Evolutionary conservation across 2,797 vertebrate species (phyloP).

Genomic region (Amblyopsis hoosieri): DNA sequence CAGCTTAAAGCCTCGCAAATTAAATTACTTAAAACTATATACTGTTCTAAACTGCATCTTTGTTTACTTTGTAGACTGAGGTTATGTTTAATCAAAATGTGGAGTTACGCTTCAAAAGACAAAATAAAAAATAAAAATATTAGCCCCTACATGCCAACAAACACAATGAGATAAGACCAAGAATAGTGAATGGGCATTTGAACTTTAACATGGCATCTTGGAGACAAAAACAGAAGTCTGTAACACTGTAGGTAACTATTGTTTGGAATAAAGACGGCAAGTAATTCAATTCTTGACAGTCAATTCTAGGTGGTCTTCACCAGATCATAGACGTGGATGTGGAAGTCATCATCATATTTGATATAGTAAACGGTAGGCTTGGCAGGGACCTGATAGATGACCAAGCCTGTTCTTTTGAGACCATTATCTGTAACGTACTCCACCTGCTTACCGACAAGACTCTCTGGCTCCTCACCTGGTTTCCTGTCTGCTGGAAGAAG

Average conservation of each 20-base stretch:
- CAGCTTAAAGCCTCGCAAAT: too few relatives aligned
- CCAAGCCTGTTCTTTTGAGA: conserved; percentile 83
- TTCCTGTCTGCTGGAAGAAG: conserved; percentile 84
- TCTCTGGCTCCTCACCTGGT: conserved; percentile 85
- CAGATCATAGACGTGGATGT: conserved; percentile 85
- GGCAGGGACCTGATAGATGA: conserved; percentile 86
- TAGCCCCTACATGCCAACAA: background rate
- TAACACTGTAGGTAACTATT: conserved; percentile 67
- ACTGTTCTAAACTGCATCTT: too few relatives aligned
- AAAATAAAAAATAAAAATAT: background rate
- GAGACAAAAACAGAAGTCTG: conserved; percentile 34
- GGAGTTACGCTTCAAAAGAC: too few relatives aligned
- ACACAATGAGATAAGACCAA: conserved; percentile 2
- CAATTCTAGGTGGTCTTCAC: conserved; percentile 84
- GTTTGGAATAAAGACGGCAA: conserved; percentile 36
- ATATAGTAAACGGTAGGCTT: conserved; percentile 87
- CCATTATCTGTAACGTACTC: conserved; percentile 86
- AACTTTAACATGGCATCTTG: conserved; percentile 32
- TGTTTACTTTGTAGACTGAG: too few relatives aligned
- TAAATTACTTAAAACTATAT: too few relatives aligned
- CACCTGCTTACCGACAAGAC: conserved; percentile 86
- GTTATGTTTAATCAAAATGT: too few relatives aligned
- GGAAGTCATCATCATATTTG: conserved; percentile 85
- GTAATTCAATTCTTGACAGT: conserved; percentile 40
- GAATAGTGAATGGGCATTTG: background rate